Evolutionary conservation across 2,888 invertebrate genomes (phyloP).

Genomic region (Caradrina clavipalpis): DNA sequence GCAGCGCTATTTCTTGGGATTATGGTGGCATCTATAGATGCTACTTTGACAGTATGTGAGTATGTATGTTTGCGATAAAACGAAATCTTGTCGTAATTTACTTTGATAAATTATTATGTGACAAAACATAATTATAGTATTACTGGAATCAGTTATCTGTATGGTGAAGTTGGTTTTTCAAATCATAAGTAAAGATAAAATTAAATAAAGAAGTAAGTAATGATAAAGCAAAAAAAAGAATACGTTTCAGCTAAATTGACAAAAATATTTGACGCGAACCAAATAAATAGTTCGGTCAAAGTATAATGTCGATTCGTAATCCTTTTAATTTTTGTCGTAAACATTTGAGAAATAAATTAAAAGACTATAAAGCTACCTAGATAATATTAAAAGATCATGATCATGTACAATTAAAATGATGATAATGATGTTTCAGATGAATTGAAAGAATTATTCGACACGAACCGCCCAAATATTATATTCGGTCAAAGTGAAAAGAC

Average conservation of each 20-base stretch:
- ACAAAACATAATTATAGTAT: too few relatives aligned
- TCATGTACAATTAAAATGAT: too few relatives aligned
- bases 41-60: slow-evolving; percentile 65
- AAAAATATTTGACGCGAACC: slow-evolving; percentile 17
- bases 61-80: neutral
- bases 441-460: slow-evolving; percentile 26
- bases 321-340: too few relatives aligned
- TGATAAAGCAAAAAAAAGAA: too few relatives aligned
- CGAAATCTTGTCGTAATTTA: neutral
- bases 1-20: slow-evolving; percentile 85
- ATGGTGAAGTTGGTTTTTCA: neutral
- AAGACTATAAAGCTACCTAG: too few relatives aligned
- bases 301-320: too few relatives aligned
- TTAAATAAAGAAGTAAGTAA: neutral
- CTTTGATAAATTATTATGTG: too few relatives aligned
- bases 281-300: slow-evolving; percentile 44
- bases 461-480: slow-evolving; percentile 37
- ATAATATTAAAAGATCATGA: too few relatives aligned
- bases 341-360: too few relatives aligned
- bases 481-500: slow-evolving; percentile 40
- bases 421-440: slow-evolving; percentile 33
- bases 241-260: slow-evolving; percentile 43
- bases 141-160: neutral
- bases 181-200: too few relatives aligned
- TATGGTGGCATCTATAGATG: slow-evolving; percentile 72